phyloP scores from a whole-genome alignment of 2,888 invertebrate genomes.

The Aradus depressus region DNA sequence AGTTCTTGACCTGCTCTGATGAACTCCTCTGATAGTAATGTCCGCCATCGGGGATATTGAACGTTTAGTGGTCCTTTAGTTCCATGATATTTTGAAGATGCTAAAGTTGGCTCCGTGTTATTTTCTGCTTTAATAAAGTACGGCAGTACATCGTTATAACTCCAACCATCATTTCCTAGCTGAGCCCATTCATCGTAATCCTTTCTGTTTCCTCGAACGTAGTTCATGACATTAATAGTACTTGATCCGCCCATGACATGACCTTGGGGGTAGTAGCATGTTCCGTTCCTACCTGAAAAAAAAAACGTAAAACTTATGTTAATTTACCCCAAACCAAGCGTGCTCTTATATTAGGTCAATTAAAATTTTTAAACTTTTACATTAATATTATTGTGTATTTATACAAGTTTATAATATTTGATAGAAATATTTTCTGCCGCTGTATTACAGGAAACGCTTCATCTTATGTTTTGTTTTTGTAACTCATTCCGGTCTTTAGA shows the following conservation, averaged over 20 bases:
- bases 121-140: constrained; percentile 88
- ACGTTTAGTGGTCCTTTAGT: constrained; percentile 7
- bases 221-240: constrained; percentile 85
- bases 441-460: too few relatives aligned
- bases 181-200: constrained; percentile 87
- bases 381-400: too few relatives aligned
- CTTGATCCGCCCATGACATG: constrained; percentile 87
- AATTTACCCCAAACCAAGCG: too few relatives aligned
- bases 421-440: too few relatives aligned
- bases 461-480: too few relatives aligned
- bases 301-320: not conserved
- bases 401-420: too few relatives aligned
- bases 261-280: constrained; percentile 82
- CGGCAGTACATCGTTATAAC: constrained; percentile 60
- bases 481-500: too few relatives aligned
- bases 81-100: constrained; percentile 1
- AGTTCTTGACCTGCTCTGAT: constrained; percentile 66
- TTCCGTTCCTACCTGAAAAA: constrained; percentile 39
- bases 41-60: constrained; percentile 4
- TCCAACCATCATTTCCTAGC: constrained; percentile 80
- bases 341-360: too few relatives aligned
- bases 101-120: constrained; percentile 64
- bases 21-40: constrained; percentile 6
- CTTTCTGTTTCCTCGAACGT: constrained; percentile 72
- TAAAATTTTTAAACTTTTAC: too few relatives aligned